Conservation (phyloP, 2,888 invertebrate genomes). For the Melieria crassipennis region DNA sequence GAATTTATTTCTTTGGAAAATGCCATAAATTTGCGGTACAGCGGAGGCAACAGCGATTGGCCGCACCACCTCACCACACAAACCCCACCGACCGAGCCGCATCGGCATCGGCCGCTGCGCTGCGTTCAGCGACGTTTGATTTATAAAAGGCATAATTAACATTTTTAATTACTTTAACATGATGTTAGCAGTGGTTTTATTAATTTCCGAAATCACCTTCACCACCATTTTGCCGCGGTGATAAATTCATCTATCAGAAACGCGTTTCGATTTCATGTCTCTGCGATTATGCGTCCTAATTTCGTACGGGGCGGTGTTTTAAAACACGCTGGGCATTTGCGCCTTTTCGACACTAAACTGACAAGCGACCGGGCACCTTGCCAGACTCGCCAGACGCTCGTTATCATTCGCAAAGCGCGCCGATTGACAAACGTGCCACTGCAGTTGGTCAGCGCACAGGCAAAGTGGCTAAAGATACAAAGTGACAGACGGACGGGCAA, state of each 20-base stretch:
- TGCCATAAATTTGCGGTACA: slow-evolving; percentile 54
- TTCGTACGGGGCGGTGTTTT: background rate
- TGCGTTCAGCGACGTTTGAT: slow-evolving; percentile 48
- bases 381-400: too few species aligned
- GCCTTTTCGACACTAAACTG: slow-evolving; percentile 21
- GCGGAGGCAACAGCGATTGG: slow-evolving; percentile 8
- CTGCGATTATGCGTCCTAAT: too few species aligned
- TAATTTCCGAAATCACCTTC: slow-evolving; percentile 54
- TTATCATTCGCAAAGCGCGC: too few species aligned
- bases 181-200: slow-evolving; percentile 61
- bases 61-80: background rate
- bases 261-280: too few species aligned
- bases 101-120: background rate
- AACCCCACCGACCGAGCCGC: background rate
- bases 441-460: too few species aligned
- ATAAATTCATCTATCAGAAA: slow-evolving; percentile 57
- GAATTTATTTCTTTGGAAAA: slow-evolving; percentile 47
- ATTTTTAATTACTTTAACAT: slow-evolving; percentile 63
- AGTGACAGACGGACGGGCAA: too few species aligned
- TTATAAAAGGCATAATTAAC: slow-evolving; percentile 60
- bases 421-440: too few species aligned
- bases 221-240: slow-evolving; percentile 43
- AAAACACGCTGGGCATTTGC: slow-evolving; percentile 10
- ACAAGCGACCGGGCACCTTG: too few species aligned
- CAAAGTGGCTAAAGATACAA: too few species aligned